Conservation (phyloP, 2,797 vertebrate genomes). For the Phataginus tetradactyla region DNA sequence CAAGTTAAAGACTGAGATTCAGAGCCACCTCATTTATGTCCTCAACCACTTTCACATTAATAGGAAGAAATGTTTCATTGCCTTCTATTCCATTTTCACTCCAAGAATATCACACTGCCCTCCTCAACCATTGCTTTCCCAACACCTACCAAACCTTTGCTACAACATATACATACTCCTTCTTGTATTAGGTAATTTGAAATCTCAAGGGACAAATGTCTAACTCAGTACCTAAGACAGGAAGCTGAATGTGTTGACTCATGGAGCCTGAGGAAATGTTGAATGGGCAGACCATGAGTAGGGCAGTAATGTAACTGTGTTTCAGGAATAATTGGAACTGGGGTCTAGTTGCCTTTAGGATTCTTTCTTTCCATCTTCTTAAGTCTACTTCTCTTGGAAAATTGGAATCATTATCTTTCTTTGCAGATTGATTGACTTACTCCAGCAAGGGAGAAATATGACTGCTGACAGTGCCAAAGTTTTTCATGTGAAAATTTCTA, state of each 20-base stretch:
- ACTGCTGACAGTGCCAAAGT: background rate
- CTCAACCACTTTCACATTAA: background rate
- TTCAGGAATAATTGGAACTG: background rate
- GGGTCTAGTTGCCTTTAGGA: background rate
- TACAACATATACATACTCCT: background rate
- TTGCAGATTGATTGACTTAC: background rate
- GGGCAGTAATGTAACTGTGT: too few species aligned
- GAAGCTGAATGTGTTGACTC: background rate
- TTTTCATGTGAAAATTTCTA: constrained; percentile 29
- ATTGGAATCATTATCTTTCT: background rate
- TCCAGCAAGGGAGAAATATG: background rate
- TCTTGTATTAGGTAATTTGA: background rate
- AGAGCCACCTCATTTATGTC: background rate
- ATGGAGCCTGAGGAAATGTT: background rate
- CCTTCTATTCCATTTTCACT: background rate
- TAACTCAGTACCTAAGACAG: background rate
- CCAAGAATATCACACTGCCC: background rate
- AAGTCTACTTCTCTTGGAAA: background rate
- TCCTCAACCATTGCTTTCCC: background rate
- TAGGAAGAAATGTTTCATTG: background rate
- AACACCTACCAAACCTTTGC: background rate
- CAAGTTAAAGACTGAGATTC: background rate
- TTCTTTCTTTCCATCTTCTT: constrained; percentile 2
- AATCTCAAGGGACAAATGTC: background rate
- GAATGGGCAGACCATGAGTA: background rate